A percentile compares a stretch with the other conserved stretches of the same genome.
phyloP scores from a whole-genome alignment of 2,888 invertebrate species.

The Andrena minutula region DNA sequence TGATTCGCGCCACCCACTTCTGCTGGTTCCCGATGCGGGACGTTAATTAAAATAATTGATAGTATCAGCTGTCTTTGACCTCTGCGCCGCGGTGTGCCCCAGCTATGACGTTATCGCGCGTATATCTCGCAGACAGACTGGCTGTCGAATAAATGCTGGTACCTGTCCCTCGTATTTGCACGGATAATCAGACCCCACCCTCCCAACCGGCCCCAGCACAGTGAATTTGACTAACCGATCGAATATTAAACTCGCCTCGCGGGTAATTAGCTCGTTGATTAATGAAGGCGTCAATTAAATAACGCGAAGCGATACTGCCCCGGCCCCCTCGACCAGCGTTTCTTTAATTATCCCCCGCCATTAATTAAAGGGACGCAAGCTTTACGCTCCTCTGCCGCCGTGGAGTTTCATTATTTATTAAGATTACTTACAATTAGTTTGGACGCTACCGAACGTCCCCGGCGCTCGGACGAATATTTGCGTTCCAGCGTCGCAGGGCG shows the following conservation, averaged over 20 bases:
- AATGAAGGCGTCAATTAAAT: slow-evolving; percentile 48
- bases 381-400: neutral
- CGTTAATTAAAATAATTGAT: slow-evolving; percentile 61
- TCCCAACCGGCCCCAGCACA: neutral
- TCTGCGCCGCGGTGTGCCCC: neutral
- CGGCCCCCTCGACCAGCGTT: slow-evolving; percentile 1
- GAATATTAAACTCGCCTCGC: slow-evolving; percentile 52
- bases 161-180: slow-evolving; percentile 43
- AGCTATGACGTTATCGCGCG: neutral
- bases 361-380: slow-evolving; percentile 38
- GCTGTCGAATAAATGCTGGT: slow-evolving; percentile 48
- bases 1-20: slow-evolving; percentile 29
- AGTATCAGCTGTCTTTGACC: slow-evolving; percentile 48
- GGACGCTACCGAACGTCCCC: neutral
- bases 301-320: slow-evolving; percentile 9
- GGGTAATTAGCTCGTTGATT: slow-evolving; percentile 48
- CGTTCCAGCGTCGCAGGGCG: neutral
- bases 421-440: slow-evolving; percentile 16
- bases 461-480: slow-evolving; percentile 3
- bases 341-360: slow-evolving; percentile 42
- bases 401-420: slow-evolving; percentile 30
- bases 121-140: slow-evolving; percentile 9
- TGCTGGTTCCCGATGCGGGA: slow-evolving; percentile 32
- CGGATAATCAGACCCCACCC: neutral
- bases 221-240: slow-evolving; percentile 40